Percentiles rank a stretch among this genome's conserved stretches.
phyloP scores from a whole-genome alignment of 2,888 invertebrate genomes.

The Drosophila suboccidentalis region DNA sequence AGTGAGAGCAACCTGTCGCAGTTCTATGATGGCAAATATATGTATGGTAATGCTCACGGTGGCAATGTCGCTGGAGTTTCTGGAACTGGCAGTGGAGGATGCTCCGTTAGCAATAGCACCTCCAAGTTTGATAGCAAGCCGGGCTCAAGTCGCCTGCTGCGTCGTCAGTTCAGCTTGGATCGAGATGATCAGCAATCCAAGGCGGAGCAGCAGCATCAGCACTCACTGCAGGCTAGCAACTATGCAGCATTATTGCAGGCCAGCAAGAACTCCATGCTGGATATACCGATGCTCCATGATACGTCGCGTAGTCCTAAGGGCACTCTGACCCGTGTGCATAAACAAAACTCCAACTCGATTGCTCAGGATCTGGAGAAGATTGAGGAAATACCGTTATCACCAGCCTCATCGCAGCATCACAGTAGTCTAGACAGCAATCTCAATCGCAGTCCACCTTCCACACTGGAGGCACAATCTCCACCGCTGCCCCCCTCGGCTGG shows the following conservation, averaged over 20 bases:
- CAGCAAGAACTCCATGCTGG: constrained; percentile 79
- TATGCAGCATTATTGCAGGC: constrained; percentile 65
- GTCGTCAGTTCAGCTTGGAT: constrained; percentile 90
- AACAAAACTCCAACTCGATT: constrained; percentile 90
- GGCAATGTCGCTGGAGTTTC: constrained; percentile 37
- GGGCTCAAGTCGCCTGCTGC: constrained; percentile 86
- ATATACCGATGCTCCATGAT: constrained; percentile 84
- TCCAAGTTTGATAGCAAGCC: constrained; percentile 84
- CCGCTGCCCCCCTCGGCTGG: constrained; percentile 37
- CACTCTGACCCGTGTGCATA: constrained; percentile 86
- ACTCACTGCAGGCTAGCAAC: constrained; percentile 72
- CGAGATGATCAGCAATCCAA: constrained; percentile 87
- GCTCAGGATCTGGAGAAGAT: constrained; percentile 90
- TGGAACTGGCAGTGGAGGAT: constrained; percentile 74
- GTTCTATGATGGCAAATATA: constrained; percentile 84
- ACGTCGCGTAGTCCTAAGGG: constrained; percentile 83
- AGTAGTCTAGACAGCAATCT: constrained; percentile 85
- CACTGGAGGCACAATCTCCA: constrained; percentile 77
- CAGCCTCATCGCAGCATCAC: constrained; percentile 85
- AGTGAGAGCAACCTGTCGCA: constrained; percentile 87
- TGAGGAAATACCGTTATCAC: constrained; percentile 88
- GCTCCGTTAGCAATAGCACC: constrained; percentile 60
- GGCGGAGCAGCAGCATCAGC: constrained; percentile 72
- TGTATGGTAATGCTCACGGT: constrained; percentile 69
- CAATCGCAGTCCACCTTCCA: constrained; percentile 84